phyloP scores from a whole-genome alignment of 1,140 invertebrate genomes.

The Drosophila quadrilineata region DNA sequence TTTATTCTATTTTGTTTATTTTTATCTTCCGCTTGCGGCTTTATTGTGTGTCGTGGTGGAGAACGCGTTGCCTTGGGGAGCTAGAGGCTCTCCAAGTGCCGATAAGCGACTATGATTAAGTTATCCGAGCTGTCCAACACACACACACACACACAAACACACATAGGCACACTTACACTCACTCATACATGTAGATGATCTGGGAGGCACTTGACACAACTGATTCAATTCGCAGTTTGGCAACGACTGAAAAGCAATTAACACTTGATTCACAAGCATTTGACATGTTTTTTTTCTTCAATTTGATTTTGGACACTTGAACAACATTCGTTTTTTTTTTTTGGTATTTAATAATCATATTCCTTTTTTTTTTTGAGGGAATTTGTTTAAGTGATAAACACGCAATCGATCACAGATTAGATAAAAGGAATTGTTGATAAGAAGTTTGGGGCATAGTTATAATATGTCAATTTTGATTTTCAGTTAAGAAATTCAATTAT shows the following conservation, averaged over 20 bases:
- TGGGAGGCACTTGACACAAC: slow-evolving; percentile 7
- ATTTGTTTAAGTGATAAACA: slow-evolving; percentile 14
- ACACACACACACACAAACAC: not conserved
- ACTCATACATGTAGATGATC: not conserved
- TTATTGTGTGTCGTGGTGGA: too few relatives aligned
- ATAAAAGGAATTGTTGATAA: too few relatives aligned
- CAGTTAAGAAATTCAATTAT: too few relatives aligned
- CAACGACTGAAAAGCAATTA: slow-evolving; percentile 21
- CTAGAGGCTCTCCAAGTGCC: slow-evolving; percentile 22
- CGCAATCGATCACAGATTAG: slow-evolving; percentile 9
- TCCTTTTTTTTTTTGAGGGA: not conserved
- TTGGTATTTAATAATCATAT: too few relatives aligned
- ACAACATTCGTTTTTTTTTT: not conserved
- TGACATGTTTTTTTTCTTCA: slow-evolving; percentile 15
- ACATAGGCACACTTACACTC: not conserved
- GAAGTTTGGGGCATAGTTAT: too few relatives aligned
- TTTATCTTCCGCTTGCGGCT: slow-evolving; percentile 37
- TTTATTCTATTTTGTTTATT: slow-evolving; percentile 1
- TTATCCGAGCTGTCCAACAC: slow-evolving; percentile 3
- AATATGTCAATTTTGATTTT: too few relatives aligned
- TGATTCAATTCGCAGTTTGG: slow-evolving; percentile 4
- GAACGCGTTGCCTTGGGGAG: slow-evolving; percentile 24
- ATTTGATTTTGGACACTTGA: not conserved
- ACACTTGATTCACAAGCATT: slow-evolving; percentile 14
- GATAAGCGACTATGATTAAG: slow-evolving; percentile 50